Conservation (phyloP, 2,888 invertebrate species). For the Oegoconia quadripuncta region DNA sequence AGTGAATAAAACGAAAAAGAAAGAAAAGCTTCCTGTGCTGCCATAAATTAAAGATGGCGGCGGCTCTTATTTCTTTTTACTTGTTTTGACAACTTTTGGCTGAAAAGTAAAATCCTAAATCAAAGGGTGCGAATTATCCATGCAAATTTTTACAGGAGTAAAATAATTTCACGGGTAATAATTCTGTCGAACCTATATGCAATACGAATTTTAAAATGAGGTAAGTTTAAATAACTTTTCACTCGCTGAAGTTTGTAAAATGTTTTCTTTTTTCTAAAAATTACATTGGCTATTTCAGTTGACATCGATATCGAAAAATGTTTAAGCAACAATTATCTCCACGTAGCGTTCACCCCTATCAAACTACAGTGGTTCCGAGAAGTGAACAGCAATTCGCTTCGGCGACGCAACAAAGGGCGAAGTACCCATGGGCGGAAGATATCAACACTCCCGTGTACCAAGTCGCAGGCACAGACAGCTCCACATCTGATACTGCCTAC, state of each 20-base stretch:
- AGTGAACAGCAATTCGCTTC: constrained; percentile 65
- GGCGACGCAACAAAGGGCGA: constrained; percentile 68
- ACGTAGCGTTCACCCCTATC: constrained; percentile 70
- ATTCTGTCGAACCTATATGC: too few species aligned
- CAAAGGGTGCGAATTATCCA: not conserved
- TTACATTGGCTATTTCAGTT: constrained; percentile 26
- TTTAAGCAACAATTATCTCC: constrained; percentile 71
- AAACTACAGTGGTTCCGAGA: constrained; percentile 69
- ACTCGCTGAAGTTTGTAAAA: not conserved
- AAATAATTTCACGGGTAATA: not conserved
- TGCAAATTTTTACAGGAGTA: not conserved
- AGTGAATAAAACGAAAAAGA: too few species aligned
- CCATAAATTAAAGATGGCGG: not conserved
- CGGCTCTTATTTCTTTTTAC: too few species aligned
- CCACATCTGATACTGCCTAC: constrained; percentile 71
- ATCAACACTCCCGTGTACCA: constrained; percentile 59
- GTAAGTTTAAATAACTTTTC: constrained; percentile 1
- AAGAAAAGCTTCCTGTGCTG: too few species aligned
- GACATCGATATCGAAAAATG: constrained; percentile 43
- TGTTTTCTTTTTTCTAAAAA: constrained; percentile 18
- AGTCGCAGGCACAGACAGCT: constrained; percentile 68
- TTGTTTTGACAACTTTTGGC: too few species aligned
- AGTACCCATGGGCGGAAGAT: constrained; percentile 72
- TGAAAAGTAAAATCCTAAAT: not conserved
- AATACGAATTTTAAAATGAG: too few species aligned